phyloP scores from a whole-genome alignment of 2,113 vertebrate species.

The Ceyx melanurus region DNA sequence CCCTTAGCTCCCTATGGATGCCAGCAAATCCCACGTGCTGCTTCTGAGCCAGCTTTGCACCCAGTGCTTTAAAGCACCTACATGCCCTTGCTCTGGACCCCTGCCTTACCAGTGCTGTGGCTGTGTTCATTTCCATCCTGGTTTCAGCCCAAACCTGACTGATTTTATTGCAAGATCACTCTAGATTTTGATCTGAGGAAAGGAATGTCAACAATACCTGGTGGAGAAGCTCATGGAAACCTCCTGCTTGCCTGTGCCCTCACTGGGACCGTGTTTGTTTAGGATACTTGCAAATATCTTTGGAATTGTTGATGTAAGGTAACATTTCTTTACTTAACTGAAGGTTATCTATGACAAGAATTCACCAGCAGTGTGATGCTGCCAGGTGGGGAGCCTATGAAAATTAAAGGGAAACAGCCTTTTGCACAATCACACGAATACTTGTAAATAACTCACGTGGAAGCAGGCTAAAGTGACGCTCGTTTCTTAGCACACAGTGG shows the following conservation, averaged over 20 bases:
- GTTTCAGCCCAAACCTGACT: neutral
- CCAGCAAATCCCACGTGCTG: neutral
- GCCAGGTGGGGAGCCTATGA: neutral
- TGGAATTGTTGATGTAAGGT: constrained; percentile 51
- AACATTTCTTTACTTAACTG: constrained; percentile 35
- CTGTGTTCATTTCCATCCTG: neutral
- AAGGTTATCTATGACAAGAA: constrained; percentile 48
- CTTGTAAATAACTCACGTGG: neutral
- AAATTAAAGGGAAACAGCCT: neutral
- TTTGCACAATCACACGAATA: neutral
- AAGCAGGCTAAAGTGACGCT: neutral
- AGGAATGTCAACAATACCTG: neutral
- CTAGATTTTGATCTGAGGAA: neutral
- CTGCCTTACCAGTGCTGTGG: neutral
- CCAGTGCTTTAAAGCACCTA: neutral
- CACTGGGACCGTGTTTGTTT: constrained; percentile 24
- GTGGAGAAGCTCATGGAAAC: neutral
- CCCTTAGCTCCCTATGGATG: neutral
- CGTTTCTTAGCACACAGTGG: neutral
- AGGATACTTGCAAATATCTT: constrained; percentile 27
- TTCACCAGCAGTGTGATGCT: neutral
- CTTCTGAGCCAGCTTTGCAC: neutral
- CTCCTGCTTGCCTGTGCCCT: neutral
- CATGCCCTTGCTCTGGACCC: neutral
- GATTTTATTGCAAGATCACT: neutral